Base-by-base conservation (phyloP, 2,797 vertebrate species). In the Rhinella marina region DNA sequence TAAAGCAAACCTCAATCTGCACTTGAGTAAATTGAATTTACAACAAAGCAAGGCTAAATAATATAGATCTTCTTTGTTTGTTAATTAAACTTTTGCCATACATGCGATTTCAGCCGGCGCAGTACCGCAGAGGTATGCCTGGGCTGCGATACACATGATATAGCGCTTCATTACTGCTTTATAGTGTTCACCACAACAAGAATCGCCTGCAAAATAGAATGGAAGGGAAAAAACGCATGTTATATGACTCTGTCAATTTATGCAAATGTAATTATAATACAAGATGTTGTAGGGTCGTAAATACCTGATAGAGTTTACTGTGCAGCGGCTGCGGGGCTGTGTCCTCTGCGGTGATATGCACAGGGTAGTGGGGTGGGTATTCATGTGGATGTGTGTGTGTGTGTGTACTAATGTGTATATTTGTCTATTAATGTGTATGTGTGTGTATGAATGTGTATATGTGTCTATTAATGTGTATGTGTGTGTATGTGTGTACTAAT, bases 31-130 rank as follows among this genome's bases (percentile, higher is more conserved):
- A 89, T 81, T 82, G 88, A 76, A 86, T 86, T 86, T 82, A 89
- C 81, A 82, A 41, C 70, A 86, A 41, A 56, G 66, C 57, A 61
- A 73, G 56, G 62, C 72, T 87, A 85, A 88, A 81, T 76, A 85
- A 85, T 70, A 76, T 85, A 64, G 21, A 78, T 88, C 76, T 81
- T 64, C 21, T 29, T 73, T 54, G 66, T 85, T 73, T 85, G 76
- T 85, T 88, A 88, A 88, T 88, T 88, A 88, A 88, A 88, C 82
- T 81, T 88, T 80, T 73, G 76, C 82, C 82, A 85, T 88, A 73
- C 87, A 88, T 88, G 87, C 73, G 79, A 81, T 85, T 62, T 52
- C 62, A 84, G 66, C 76, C 80, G 27, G 29, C 73, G 59, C 76
- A 21, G 87, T 61, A 59, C 80, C 76, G 62, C 41, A 68, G 41